These are phyloP conservation scores for Ophioninae sp. DNA, from an alignment of 2,888 invertebrate species.

Conservation along the genomic window DNA sequence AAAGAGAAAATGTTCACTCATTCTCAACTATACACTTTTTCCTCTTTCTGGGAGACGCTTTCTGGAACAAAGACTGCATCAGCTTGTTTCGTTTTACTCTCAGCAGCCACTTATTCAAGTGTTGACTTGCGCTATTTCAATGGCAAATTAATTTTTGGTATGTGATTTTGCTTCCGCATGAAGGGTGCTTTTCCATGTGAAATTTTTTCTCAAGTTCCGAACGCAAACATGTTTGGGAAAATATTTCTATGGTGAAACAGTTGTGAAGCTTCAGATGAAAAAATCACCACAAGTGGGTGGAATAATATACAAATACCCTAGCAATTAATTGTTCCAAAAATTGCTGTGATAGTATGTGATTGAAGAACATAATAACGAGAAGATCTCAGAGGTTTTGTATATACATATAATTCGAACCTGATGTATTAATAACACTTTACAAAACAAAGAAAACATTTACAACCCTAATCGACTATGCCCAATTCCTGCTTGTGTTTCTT, in stretches of 20 bases:
- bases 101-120: not conserved
- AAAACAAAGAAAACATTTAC: conserved; percentile 27
- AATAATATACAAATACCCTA: not conserved
- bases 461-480: conserved; percentile 73
- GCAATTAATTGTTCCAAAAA: not conserved
- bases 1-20: conserved; percentile 28
- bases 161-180: not conserved
- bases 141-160: not conserved
- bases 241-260: not conserved
- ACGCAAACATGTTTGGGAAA: not conserved
- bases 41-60: conserved; percentile 79
- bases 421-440: conserved; percentile 10
- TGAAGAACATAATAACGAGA: not conserved
- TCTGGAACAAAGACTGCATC: conserved; percentile 91
- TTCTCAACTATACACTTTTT: conserved; percentile 71
- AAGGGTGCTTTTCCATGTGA: not conserved
- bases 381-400: conserved; percentile 31
- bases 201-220: not conserved
- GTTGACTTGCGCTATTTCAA: not conserved
- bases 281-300: not conserved
- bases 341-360: not conserved
- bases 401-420: conserved; percentile 49
- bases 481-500: conserved; percentile 82
- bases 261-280: not conserved
- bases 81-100: conserved; percentile 72